Base-by-base conservation (phyloP, 2,797 vertebrate genomes). In the Salmo trutta region DNA sequence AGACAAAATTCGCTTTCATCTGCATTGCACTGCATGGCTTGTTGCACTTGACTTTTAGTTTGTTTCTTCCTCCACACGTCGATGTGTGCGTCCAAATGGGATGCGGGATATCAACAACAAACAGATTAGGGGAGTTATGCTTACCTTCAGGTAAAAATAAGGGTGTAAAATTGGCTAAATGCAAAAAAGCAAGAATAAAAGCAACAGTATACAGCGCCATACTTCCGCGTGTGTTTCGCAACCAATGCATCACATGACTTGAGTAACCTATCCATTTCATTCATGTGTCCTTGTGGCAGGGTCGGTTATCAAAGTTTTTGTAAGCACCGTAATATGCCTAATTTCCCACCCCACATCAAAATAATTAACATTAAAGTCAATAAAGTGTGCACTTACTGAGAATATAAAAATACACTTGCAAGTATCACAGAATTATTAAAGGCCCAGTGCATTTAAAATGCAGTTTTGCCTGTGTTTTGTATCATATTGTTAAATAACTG, bases 71-170 rank as follows among this genome's bases (percentile, higher is more conserved):
- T 19, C 17, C 5, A 59, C 56, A 59, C 56, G 8, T 19, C 56
- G 56, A n/a, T 59, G 5, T n/a, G 6, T 59, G 56, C 6, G n/a
- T 8, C 2, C 5, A 21, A 21, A 21, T 15, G 19, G 27, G 24
- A 4, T 12, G 12, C 62, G 14, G n/a, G 24, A 21, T 29, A 65
- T 12, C 2, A 65, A 21, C 12, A 12, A 65, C 24, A 12, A 65
- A 65, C 62, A 24, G 1, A 27, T 5, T 65, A 7, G 21, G 3
- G 10, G 24, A 27, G 16, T 15, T 54, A 1, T 1, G 71, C 85
- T 84, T 78, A 92, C 90, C 90, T 83, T 81, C 69, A 0, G 71
- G 67, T 14, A 41, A 51, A 71, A 74, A 52, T 0, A 86, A 15
- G 19, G 82, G 84, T 3, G 84, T 79, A 66, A 73, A 75, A 73